These are phyloP conservation scores for Intellagama lesueurii DNA, from an alignment of 2,797 vertebrate species.

Conservation along the genomic window DNA sequence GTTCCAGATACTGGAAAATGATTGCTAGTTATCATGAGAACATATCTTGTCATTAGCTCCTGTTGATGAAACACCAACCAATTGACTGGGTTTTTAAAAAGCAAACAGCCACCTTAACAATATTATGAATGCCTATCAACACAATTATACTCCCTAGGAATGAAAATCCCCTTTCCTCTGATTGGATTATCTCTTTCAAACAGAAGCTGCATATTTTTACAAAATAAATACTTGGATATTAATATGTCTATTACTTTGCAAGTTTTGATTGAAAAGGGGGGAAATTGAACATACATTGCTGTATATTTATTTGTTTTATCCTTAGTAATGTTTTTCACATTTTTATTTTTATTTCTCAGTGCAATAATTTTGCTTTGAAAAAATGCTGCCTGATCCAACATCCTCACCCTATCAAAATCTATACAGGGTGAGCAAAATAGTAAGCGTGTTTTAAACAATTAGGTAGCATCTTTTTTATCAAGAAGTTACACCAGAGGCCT, in stretches of 20 bases:
- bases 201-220: not conserved
- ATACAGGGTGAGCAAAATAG: accelerated
- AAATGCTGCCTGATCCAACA: slow-evolving; percentile 22
- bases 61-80: not conserved
- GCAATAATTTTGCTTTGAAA: slow-evolving; percentile 23
- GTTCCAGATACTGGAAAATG: not conserved
- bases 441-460: not conserved
- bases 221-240: slow-evolving; percentile 19
- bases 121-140: not conserved
- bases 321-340: not conserved
- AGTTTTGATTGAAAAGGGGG: not conserved
- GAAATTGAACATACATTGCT: not conserved
- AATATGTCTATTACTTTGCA: not conserved
- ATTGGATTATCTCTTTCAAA: slow-evolving; percentile 34
- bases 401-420: not conserved
- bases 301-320: not conserved
- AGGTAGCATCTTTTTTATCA: not conserved
- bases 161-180: slow-evolving; percentile 22
- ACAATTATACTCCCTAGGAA: slow-evolving; percentile 40
- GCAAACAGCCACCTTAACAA: not conserved
- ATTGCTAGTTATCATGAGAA: not conserved
- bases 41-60: not conserved
- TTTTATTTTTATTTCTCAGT: not conserved
- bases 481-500: slow-evolving; percentile 19
- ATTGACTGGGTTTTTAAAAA: not conserved